Percentiles rank a stretch among this genome's conserved stretches.
Conservation (phyloP, 2,888 invertebrate species). For the Rhyacophila evoluta region DNA sequence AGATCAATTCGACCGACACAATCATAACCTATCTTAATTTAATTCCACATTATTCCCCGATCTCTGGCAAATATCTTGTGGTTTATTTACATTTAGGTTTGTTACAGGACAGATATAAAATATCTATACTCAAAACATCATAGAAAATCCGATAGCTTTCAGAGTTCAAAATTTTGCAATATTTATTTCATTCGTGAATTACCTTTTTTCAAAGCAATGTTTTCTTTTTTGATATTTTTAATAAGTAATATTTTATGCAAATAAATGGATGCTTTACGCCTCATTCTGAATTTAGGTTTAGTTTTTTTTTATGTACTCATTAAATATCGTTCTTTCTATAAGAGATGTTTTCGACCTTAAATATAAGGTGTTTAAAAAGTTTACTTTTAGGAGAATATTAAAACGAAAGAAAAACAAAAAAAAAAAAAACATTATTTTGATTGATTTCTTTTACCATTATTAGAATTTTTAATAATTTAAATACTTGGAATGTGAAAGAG, state of each 20-base stretch:
- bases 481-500: constrained; percentile 2
- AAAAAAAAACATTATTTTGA: not conserved
- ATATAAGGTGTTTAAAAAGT: not conserved
- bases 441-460: not conserved
- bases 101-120: too few species aligned
- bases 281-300: constrained; percentile 14
- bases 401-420: not conserved
- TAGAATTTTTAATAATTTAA: constrained; percentile 15
- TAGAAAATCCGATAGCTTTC: too few species aligned
- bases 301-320: constrained; percentile 17
- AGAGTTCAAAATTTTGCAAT: too few species aligned
- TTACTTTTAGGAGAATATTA: constrained; percentile 6
- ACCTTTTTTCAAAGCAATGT: too few species aligned
- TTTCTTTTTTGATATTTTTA: not conserved
- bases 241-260: not conserved
- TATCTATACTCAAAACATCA: too few species aligned
- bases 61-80: too few species aligned
- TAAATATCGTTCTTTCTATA: constrained; percentile 22
- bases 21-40: too few species aligned
- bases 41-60: too few species aligned
- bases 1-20: too few species aligned
- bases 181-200: too few species aligned
- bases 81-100: too few species aligned
- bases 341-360: constrained; percentile 8
- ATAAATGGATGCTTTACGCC: not conserved